These are phyloP conservation scores for Apostichopus californicus DNA, from an alignment of 35 echinoderm and acorn worm genomes.

Conservation along the genomic window DNA sequence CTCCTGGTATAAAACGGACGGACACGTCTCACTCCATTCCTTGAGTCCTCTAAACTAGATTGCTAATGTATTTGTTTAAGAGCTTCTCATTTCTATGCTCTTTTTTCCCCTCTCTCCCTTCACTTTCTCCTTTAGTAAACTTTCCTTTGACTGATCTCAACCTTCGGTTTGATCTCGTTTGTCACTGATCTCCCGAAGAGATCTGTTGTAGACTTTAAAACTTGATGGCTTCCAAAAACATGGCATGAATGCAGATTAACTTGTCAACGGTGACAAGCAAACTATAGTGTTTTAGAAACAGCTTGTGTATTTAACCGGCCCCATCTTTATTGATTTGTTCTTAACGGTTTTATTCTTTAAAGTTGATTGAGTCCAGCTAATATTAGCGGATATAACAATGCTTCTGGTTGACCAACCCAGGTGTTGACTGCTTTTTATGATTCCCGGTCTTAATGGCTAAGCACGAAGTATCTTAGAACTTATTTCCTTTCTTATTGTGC, in stretches of 20 bases:
- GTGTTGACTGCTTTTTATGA: slow-evolving; percentile 4
- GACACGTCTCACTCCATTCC: no score
- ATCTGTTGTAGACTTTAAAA: no score
- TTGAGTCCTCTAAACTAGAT: no score
- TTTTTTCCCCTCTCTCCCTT: no score
- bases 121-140: no score
- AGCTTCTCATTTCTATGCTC: no score
- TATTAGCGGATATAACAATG: slow-evolving; percentile 32
- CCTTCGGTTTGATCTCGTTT: no score
- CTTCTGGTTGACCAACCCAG: neutral
- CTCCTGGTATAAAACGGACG: no score
- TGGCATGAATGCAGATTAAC: slow-evolving; percentile 32
- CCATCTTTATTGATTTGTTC: slow-evolving; percentile 18
- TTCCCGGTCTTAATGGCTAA: slow-evolving; percentile 5
- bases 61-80: no score
- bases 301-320: slow-evolving; percentile 34
- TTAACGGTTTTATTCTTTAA: neutral
- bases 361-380: slow-evolving; percentile 5
- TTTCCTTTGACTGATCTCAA: no score
- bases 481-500: neutral
- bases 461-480: slow-evolving; percentile 1
- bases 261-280: slow-evolving; percentile 32
- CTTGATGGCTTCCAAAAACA: neutral
- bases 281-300: slow-evolving; percentile 7
- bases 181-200: no score